phyloP scores from a whole-genome alignment of 1,140 invertebrate genomes.

The Drosophila tristis region DNA sequence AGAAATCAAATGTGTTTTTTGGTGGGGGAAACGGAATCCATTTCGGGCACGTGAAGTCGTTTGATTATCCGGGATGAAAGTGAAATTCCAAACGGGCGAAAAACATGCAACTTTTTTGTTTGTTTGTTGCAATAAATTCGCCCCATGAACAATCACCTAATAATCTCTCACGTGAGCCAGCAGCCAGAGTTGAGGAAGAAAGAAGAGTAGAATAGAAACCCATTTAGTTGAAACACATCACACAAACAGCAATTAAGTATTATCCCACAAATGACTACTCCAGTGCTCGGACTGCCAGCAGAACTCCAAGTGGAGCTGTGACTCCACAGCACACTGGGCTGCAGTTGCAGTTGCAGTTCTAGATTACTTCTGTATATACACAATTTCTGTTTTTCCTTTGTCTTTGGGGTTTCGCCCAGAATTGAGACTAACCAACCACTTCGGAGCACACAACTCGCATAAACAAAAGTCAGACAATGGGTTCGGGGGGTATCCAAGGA shows the following conservation, averaged over 20 bases:
- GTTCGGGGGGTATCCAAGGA: slow-evolving; percentile 3
- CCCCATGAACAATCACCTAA: slow-evolving; percentile 18
- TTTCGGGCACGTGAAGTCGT: slow-evolving; percentile 71
- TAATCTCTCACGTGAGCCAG: slow-evolving; percentile 46
- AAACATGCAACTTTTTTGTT: background rate
- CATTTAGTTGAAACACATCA: slow-evolving; percentile 26
- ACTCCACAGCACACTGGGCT: background rate
- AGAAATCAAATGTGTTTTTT: slow-evolving; percentile 63
- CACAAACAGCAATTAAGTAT: slow-evolving; percentile 51
- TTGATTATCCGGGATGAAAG: slow-evolving; percentile 66
- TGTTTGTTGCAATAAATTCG: no score
- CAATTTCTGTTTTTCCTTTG: slow-evolving; percentile 50
- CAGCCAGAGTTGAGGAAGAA: background rate
- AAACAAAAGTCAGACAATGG: slow-evolving; percentile 54
- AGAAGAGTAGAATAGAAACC: slow-evolving; percentile 29
- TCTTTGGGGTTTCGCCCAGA: slow-evolving; percentile 22
- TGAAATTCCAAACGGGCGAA: slow-evolving; percentile 21
- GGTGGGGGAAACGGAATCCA: slow-evolving; percentile 56
- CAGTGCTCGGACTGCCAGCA: background rate
- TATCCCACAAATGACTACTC: slow-evolving; percentile 29
- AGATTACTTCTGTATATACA: background rate
- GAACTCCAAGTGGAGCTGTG: background rate
- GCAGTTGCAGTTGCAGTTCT: no score
- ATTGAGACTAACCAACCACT: slow-evolving; percentile 68
- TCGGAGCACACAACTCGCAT: slow-evolving; percentile 70